phyloP scores from a whole-genome alignment of 2,888 invertebrate species.

The Ophion obscuratus region DNA sequence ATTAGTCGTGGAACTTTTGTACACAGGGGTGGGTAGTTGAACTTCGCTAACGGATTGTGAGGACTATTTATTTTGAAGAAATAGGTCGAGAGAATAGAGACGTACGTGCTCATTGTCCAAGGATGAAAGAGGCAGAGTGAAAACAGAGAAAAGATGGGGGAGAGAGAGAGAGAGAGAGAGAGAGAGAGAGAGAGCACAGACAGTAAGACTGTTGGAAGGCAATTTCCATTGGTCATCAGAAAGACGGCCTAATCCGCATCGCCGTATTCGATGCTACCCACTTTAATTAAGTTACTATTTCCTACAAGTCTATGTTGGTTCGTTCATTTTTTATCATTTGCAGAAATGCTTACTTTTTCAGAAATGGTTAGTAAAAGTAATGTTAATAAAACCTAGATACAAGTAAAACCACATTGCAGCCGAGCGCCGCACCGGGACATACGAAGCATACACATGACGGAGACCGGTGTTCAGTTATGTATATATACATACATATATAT shows the following conservation, averaged over 20 bases:
- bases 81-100: constrained; percentile 53
- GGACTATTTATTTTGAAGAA: constrained; percentile 56
- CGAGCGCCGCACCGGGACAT: too few relatives aligned
- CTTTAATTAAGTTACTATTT: constrained; percentile 74
- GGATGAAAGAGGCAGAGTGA: constrained; percentile 8
- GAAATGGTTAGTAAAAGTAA: background rate
- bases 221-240: constrained; percentile 69
- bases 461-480: too few relatives aligned
- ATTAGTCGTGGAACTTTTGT: constrained; percentile 29
- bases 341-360: constrained; percentile 10
- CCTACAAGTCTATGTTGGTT: constrained; percentile 60
- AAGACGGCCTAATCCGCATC: constrained; percentile 65
- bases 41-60: constrained; percentile 15
- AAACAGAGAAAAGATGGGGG: background rate
- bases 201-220: constrained; percentile 41
- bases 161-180: constrained; percentile 6
- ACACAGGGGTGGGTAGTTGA: constrained; percentile 11
- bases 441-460: too few relatives aligned
- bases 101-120: constrained; percentile 38
- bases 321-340: constrained; percentile 44
- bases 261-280: constrained; percentile 27
- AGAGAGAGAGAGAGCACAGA: constrained; percentile 37
- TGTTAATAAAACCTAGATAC: too few relatives aligned
- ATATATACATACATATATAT: background rate
- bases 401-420: too few relatives aligned